These are phyloP conservation scores for Rhynchopsitta pachyrhyncha DNA, from an alignment of 2,113 vertebrate species.

Conservation along the genomic window DNA sequence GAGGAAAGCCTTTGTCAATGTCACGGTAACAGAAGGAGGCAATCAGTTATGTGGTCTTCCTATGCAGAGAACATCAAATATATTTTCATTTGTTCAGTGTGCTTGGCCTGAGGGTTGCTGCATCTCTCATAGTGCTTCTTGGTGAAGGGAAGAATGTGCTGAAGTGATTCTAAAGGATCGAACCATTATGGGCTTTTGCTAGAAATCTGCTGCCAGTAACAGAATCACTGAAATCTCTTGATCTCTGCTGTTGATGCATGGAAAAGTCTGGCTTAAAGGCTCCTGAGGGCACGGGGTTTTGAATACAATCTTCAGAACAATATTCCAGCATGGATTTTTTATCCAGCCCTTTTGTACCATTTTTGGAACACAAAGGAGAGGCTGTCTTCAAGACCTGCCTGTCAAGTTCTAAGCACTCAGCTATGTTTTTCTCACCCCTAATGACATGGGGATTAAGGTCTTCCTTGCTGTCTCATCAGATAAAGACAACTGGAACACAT, in stretches of 20 bases:
- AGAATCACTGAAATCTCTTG: not conserved
- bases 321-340: not conserved
- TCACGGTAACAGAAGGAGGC: not conserved
- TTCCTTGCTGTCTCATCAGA: not conserved
- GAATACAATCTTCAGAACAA: not conserved
- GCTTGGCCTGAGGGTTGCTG: not conserved
- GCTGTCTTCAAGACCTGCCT: not conserved
- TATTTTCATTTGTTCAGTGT: not conserved
- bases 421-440: not conserved
- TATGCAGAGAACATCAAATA: not conserved
- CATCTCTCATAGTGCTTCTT: not conserved
- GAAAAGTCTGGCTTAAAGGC: not conserved
- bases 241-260: not conserved
- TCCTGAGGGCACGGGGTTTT: not conserved
- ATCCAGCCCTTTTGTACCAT: fast-evolving
- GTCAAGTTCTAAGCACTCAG: not conserved
- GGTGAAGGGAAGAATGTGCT: fast-evolving
- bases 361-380: not conserved
- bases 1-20: not conserved
- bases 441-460: not conserved
- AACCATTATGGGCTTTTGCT: not conserved
- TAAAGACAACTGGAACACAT: not conserved
- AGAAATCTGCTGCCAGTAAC: not conserved
- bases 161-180: not conserved
- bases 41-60: not conserved